phyloP scores from a whole-genome alignment of 1,140 invertebrate genomes.

The Centruroides sculpturatus region DNA sequence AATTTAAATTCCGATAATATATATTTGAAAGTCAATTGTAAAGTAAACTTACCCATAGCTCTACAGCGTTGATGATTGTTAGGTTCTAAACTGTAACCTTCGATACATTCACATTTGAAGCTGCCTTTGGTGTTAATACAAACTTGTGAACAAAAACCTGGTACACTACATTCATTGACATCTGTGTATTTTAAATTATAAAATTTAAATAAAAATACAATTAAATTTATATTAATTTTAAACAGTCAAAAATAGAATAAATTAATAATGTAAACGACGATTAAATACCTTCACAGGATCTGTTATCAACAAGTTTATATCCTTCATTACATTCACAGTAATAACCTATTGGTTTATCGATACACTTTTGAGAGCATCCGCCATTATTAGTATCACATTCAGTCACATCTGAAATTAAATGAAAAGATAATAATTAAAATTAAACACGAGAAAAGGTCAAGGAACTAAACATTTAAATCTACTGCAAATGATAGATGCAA shows the following conservation, averaged over 20 bases:
- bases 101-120: constrained; percentile 81
- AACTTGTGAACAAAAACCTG: constrained; percentile 79
- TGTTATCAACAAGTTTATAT: constrained; percentile 53
- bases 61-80: constrained; percentile 60
- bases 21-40: neutral
- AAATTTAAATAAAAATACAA: neutral
- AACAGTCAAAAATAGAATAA: neutral
- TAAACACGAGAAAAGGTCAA: too few relatives aligned
- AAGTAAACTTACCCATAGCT: constrained; percentile 30
- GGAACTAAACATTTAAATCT: too few relatives aligned
- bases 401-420: constrained; percentile 37
- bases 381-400: constrained; percentile 68
- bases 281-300: constrained; percentile 57
- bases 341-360: constrained; percentile 57
- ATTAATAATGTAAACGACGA: too few relatives aligned
- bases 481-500: too few relatives aligned
- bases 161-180: constrained; percentile 73
- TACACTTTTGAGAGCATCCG: constrained; percentile 67
- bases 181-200: constrained; percentile 41
- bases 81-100: constrained; percentile 73
- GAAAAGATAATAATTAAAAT: too few relatives aligned
- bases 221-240: too few relatives aligned
- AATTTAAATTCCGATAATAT: too few relatives aligned
- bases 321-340: constrained; percentile 58
- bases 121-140: constrained; percentile 81